phyloP scores from a whole-genome alignment of 2,797 vertebrate genomes.

The Chlorospingus flavigularis region DNA sequence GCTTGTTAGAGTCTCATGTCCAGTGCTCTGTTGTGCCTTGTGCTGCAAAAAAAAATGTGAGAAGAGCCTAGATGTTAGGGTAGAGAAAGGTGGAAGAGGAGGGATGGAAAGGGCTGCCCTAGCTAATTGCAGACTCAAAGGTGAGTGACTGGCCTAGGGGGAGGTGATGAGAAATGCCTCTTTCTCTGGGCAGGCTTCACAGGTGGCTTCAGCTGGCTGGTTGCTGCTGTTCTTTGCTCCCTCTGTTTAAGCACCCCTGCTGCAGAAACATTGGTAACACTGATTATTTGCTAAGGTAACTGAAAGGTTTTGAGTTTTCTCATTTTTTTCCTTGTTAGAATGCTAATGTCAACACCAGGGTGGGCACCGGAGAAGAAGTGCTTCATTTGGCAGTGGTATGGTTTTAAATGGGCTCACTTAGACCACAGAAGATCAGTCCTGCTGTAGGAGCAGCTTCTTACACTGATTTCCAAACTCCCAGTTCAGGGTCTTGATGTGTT shows the following conservation, averaged over 20 bases:
- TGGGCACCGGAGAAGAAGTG: background rate
- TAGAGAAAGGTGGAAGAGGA: background rate
- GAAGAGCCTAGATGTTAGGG: background rate
- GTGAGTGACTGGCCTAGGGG: background rate
- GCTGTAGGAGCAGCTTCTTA: background rate
- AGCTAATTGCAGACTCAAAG: background rate
- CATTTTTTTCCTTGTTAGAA: fast-evolving
- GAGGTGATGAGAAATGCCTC: background rate
- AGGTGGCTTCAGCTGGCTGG: background rate
- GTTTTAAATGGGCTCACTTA: background rate
- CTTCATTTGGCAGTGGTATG: background rate
- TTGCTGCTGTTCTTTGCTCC: background rate
- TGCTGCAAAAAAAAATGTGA: background rate
- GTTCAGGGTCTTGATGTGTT: background rate
- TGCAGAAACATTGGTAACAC: no score
- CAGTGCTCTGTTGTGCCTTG: background rate
- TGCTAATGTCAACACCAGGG: background rate
- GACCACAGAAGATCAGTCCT: background rate
- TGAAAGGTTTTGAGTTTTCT: background rate
- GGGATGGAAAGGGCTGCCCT: background rate
- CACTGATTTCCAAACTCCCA: background rate
- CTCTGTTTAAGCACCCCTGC: background rate
- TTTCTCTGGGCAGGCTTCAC: background rate
- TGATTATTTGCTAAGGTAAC: background rate
- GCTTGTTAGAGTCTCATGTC: background rate